These are phyloP conservation scores for Mus spretus DNA, from an alignment of 2,797 vertebrate genomes.

Conservation along the genomic window DNA sequence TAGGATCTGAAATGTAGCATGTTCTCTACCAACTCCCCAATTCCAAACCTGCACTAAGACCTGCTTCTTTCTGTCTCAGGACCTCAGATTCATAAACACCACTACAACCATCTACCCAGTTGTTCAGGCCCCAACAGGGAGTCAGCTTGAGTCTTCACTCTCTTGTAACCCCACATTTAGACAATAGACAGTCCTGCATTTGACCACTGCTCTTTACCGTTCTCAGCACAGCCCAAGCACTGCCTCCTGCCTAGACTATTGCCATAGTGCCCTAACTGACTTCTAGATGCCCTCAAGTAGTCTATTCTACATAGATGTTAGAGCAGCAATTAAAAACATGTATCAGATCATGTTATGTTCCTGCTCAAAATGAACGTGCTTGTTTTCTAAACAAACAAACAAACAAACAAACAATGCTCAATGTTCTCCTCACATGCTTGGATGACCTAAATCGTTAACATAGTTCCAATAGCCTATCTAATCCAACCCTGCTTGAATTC, in stretches of 20 bases:
- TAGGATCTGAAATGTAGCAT: neutral
- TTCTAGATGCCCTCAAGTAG: neutral
- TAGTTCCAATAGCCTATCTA: neutral
- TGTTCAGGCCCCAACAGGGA: neutral
- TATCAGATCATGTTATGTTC: neutral
- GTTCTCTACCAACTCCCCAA: neutral
- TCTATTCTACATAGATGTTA: conserved; percentile 4
- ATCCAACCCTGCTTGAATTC: neutral
- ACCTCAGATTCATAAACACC: neutral
- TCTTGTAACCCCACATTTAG: neutral
- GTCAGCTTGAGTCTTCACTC: neutral
- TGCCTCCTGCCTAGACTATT: conserved; percentile 3
- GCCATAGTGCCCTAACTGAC: neutral
- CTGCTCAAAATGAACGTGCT: neutral
- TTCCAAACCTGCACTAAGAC: neutral
- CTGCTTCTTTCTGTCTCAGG: neutral
- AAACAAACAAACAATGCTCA: neutral
- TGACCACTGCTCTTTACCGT: neutral
- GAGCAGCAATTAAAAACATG: conserved; percentile 24
- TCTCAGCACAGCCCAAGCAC: neutral
- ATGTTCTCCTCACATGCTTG: conserved; percentile 25
- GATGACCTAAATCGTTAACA: neutral
- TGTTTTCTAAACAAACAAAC: neutral
- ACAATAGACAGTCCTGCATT: neutral
- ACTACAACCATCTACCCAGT: neutral